phyloP scores from a whole-genome alignment of 1,140 invertebrate species.

The Drosophila navojoa region DNA sequence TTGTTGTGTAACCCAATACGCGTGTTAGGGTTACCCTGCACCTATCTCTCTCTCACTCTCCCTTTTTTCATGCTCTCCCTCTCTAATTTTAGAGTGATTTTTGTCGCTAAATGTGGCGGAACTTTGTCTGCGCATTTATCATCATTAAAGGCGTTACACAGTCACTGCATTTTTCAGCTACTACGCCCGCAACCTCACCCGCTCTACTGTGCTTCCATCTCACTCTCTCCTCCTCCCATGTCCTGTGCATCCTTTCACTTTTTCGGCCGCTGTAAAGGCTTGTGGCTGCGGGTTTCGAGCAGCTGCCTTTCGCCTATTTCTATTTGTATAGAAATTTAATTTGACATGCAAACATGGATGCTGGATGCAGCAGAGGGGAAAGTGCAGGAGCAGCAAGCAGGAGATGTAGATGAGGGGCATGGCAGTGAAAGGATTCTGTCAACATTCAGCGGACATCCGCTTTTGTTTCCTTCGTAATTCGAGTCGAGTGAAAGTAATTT shows the following conservation, averaged over 20 bases:
- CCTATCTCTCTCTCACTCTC: conserved; percentile 3
- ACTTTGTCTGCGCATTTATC: conserved; percentile 75
- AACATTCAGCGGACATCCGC: conserved; percentile 34
- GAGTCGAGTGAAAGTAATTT: conserved; percentile 77
- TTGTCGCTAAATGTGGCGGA: conserved; percentile 74
- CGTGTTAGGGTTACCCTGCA: conserved; percentile 55
- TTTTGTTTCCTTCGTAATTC: conserved; percentile 55
- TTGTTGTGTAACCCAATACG: conserved; percentile 75
- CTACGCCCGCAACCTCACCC: conserved; percentile 28
- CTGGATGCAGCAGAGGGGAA: not conserved
- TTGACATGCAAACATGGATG: conserved; percentile 76
- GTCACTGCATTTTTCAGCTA: conserved; percentile 31
- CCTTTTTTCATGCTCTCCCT: not conserved
- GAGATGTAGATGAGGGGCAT: not conserved
- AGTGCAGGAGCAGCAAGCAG: not conserved
- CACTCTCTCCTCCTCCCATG: not conserved
- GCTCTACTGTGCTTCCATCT: not conserved
- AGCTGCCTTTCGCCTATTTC: conserved; percentile 50
- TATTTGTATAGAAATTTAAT: conserved; percentile 80
- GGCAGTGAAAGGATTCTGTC: conserved; percentile 68
- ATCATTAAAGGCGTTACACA: conserved; percentile 71
- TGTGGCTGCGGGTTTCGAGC: conserved; percentile 59
- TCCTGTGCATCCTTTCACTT: conserved; percentile 66
- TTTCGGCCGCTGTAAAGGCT: conserved; percentile 52
- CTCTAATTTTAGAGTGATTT: conserved; percentile 51